Evolutionary conservation across 2,888 invertebrate genomes (phyloP), one percentile per base, ranked within the genome.

Genomic region (Axea sp.): DNA sequence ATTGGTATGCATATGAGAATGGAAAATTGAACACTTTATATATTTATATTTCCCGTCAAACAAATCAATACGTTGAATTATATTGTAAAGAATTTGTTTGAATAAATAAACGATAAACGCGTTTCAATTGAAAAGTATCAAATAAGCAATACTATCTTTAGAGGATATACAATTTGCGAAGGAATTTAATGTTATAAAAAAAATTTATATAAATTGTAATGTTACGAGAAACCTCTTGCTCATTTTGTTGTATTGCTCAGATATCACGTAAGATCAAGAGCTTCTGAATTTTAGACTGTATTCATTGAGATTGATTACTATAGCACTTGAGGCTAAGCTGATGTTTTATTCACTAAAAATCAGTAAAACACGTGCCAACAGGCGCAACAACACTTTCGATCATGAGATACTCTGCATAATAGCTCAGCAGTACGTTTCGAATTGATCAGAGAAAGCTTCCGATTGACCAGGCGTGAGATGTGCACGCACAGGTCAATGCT

Each of bases 371-470:
- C 55, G 55, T 62, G 69, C 60, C 62, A 69, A 62, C 69, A 55
- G 55, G 31, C 37, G n/a, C n/a, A n/a, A 49, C 9, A 28, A 49
- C 37, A 62, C 62, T 71, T 68, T 68, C 68, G 68, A 68, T 51
- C 59, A 31, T 49, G 41, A 67, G 67, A 41, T 41, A 31, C 31
- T 59, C 49, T 19, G 59, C 49, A 51, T 59, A 51, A 67, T 57
- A 51, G 9, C 8, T 22, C 12, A 12, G 26, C 28, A 24, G 9
- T 11, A 41, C 33, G 30, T 49, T 49, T 51, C 24, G 55, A 33
- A 31, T 28, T 14, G 62, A 65, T 59, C 72, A 65, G 72, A 55
- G 72, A 72, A 72, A 72, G 72, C 72, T 51, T 65, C 59, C 64
- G 45, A 72, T 64, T 57, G 64, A n/a, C n/a, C n/a, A n/a, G n/a